Evolutionary conservation across 2,888 invertebrate genomes (phyloP).

Genomic region (Ormyrus labotus): DNA sequence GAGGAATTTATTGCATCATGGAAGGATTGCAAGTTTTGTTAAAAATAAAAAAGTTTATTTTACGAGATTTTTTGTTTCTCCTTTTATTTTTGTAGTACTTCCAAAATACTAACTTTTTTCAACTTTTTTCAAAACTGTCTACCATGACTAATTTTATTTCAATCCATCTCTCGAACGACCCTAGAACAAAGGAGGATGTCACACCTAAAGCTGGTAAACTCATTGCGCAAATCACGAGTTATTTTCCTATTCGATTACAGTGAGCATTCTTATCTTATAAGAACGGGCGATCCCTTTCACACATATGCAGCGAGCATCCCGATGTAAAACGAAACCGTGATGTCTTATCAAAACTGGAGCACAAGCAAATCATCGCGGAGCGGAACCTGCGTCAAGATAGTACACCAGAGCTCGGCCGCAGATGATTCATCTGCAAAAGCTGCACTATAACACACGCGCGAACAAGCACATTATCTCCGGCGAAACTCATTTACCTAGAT

Average conservation of each 20-base stretch:
- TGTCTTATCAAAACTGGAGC: constrained; percentile 54
- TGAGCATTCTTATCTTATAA: constrained; percentile 31
- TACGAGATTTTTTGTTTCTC: no score
- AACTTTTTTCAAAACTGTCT: no score
- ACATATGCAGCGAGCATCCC: neutral
- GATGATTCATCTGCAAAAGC: constrained; percentile 48
- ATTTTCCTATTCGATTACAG: constrained; percentile 25
- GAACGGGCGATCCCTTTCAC: constrained; percentile 19
- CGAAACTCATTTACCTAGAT: constrained; percentile 34
- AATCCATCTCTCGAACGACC: no score
- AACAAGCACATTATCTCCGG: constrained; percentile 15
- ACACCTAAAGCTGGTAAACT: neutral
- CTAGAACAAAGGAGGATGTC: no score
- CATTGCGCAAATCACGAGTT: neutral
- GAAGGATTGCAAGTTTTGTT: no score
- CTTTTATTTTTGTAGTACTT: no score
- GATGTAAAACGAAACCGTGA: constrained; percentile 34
- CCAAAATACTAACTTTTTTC: no score
- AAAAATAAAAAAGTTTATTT: no score
- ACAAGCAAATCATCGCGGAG: constrained; percentile 47
- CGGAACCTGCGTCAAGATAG: constrained; percentile 51
- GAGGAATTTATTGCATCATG: no score
- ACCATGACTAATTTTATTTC: no score
- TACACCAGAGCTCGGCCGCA: constrained; percentile 33
- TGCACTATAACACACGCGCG: neutral